Base-by-base conservation (phyloP, 2,113 vertebrate species). In the Cephalopholis sonnerati region DNA sequence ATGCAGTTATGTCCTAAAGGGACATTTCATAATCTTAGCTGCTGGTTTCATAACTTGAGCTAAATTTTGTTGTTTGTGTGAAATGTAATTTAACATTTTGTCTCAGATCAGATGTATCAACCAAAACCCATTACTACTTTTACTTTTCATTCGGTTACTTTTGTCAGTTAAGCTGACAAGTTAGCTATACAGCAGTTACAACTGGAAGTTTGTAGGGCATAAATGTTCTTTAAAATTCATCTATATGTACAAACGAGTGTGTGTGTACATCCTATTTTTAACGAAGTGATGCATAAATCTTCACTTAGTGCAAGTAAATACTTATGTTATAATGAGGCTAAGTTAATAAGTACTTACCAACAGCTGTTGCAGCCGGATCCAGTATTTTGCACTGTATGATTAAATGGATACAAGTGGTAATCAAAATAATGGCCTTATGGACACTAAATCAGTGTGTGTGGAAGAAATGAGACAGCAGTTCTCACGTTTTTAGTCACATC, bases 401-500 rank as follows among this genome's bases (percentile, higher is more conserved):
- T 63, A 75, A 79, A 66, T 61, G 41, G 41, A 53, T 58, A 25
- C 16, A 79, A 66, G 29, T 32, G n/a, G 24, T 54, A 58, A 65
- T 46, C 15, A 17, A 57, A 50, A 50, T 66, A 62, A 50, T 39
- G 20, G 5, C 20, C 39, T 15, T 27, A 50, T 67, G 20, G 61
- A 0, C 22, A 48, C 2, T 44, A 16, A 61, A 72, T 67, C 29
- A 17, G 12, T 3, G 5, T 50, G 41, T 80, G 24, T 24, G 41
- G 58, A 66, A 25, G 55, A 20, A 80, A 57, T n/a, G 8, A 81
- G 16, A 54, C 13, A 16, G 29, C 57, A 46, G 25, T 72, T 24
- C 8, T 62, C 68, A 29, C 58, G 11, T 74, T 54, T 27, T n/a
- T 67, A 39, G n/a, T 81, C 71, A 57, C 55, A 55, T 86, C 39